Percentiles rank a stretch among this genome's conserved stretches.
phyloP scores from a whole-genome alignment of 2,888 invertebrate genomes.

The Stenodema calcarata region DNA sequence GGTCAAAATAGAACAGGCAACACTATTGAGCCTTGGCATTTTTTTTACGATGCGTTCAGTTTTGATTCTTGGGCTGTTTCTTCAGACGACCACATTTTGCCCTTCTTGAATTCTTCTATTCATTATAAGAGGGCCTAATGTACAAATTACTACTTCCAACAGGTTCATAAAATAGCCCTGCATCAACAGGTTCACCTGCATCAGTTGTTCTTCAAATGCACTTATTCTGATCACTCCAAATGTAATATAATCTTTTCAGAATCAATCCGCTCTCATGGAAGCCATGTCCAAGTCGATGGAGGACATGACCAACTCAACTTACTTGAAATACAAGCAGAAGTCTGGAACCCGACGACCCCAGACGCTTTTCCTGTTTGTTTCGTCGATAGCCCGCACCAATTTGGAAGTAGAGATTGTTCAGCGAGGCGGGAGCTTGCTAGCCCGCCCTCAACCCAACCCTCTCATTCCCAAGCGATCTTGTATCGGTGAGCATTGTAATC shows the following conservation, averaged over 20 bases:
- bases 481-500: conserved; percentile 52
- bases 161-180: too few relatives aligned
- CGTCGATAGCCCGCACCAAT: conserved; percentile 88
- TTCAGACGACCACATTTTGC: too few relatives aligned
- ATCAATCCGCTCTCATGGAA: conserved; percentile 76
- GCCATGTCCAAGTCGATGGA: conserved; percentile 94
- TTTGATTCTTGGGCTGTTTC: too few relatives aligned
- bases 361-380: conserved; percentile 85
- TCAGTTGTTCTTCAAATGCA: too few relatives aligned
- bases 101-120: too few relatives aligned
- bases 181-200: too few relatives aligned
- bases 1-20: too few relatives aligned
- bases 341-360: conserved; percentile 70
- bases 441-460: conserved; percentile 60
- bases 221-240: too few relatives aligned
- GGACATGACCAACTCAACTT: conserved; percentile 88
- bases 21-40: too few relatives aligned
- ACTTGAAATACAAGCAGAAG: conserved; percentile 79
- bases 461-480: conserved; percentile 80
- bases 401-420: conserved; percentile 91
- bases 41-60: too few relatives aligned
- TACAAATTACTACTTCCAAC: too few relatives aligned
- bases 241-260: conserved; percentile 65
- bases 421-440: conserved; percentile 78
- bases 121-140: too few relatives aligned